Percentiles rank a stretch among this genome's conserved stretches.
Evolutionary conservation across 2,113 vertebrate species (phyloP).

Genomic region (Sebastes fasciatus): DNA sequence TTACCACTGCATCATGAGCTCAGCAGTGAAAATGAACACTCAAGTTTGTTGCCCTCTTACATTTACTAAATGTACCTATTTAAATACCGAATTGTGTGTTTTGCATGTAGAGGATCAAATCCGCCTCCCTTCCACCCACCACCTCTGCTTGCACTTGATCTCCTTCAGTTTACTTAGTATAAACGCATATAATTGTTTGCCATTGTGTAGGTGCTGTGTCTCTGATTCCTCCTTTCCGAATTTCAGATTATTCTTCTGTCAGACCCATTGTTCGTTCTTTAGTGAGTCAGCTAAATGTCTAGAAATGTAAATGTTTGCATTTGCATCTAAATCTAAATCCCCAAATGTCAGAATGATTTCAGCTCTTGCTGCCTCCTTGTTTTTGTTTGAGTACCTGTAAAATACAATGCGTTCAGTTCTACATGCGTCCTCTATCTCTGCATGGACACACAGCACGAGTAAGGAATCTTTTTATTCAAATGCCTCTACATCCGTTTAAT

Average conservation of each 20-base stretch:
- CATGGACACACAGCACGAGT: conserved; percentile 13
- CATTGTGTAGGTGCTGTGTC: conserved; percentile 34
- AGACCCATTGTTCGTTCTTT: conserved; percentile 11
- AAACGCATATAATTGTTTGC: conserved; percentile 43
- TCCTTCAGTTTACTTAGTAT: conserved; percentile 36
- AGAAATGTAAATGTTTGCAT: conserved; percentile 44
- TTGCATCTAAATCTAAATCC: conserved; percentile 54
- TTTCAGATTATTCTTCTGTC: conserved; percentile 42
- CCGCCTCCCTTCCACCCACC: conserved; percentile 40
- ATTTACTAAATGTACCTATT: conserved; percentile 20
- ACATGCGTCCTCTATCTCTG: background rate
- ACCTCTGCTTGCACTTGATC: conserved; percentile 30
- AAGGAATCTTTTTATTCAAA: conserved; percentile 2
- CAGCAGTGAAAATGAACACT: background rate
- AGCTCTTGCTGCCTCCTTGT: background rate
- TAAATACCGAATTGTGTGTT: conserved; percentile 22
- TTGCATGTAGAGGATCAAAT: conserved; percentile 33
- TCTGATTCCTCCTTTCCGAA: conserved; percentile 28
- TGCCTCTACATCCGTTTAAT: conserved; percentile 32
- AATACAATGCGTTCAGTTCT: conserved; percentile 44
- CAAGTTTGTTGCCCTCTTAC: background rate
- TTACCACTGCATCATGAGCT: conserved; percentile 1
- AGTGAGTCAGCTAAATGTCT: conserved; percentile 40
- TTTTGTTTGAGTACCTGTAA: conserved; percentile 4
- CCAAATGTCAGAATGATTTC: background rate